Evolutionary conservation across 1,140 invertebrate species (phyloP), one percentile per base, ranked within the genome.

Genomic region (Pemphigus obesinymphae): DNA sequence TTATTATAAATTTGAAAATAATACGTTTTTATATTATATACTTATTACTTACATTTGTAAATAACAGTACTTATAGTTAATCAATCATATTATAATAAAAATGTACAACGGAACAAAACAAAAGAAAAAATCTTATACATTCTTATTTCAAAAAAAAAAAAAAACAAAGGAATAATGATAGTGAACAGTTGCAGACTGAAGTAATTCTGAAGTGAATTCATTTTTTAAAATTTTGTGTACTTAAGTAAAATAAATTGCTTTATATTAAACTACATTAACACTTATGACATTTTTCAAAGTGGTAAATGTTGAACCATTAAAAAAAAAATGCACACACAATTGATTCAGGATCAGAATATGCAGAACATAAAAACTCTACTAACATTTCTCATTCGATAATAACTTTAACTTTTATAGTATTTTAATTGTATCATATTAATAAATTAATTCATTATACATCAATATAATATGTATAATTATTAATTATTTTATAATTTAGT

Each of bases 291-390:
- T 34, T 63, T 26, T 63, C 29, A 34, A 63, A 26, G 10, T 31
- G 61, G 61, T 63, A 63, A 34, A 63, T 31, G 29, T 63, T 63
- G 29, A 63, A 63, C 61, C 61, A 63, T 63, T 34, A 63, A 34
- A 63, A 63, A n/a, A 63, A 63, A 5, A 63, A 63, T 63, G 13
- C 26, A 63, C 61, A 29, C 29, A 34, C 15, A 63, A 13, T 63
- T 34, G 26, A 8, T 34, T 31, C 29, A 63, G 61, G 26, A 63
- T 63, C 61, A 63, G 29, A 63, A 63, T 10, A 63, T 31, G n/a
- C 20, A 50, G 48, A 50, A n/a, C 48, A 50, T n/a, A 50, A 31
- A 63, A 63, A 63, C 58, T 63, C 26, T 63, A 63, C 7, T 63
- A 31, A 31, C 23, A 63, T 63, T 26, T 63, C 1, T 63, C 58